Conservation (phyloP, 1,140 invertebrate species). For the Helicoverpa armigera region DNA sequence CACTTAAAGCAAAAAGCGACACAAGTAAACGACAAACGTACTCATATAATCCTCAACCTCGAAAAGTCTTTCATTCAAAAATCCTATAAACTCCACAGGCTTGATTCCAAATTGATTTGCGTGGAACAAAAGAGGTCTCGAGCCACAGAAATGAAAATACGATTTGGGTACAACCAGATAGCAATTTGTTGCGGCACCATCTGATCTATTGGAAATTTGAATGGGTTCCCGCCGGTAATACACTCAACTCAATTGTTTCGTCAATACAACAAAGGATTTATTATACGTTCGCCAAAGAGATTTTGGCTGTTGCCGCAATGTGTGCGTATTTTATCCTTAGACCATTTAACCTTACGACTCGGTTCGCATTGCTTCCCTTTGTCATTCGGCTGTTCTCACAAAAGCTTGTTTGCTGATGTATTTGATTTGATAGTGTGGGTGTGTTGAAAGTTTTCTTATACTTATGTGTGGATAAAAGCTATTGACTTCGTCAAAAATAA, state of each 20-base stretch:
- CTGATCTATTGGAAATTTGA: constrained; percentile 55
- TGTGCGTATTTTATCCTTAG: not conserved
- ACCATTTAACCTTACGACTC: too few relatives aligned
- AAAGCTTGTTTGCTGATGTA: too few relatives aligned
- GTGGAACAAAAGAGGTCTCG: constrained; percentile 51
- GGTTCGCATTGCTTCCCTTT: too few relatives aligned
- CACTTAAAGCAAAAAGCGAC: not conserved
- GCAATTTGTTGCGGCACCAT: constrained; percentile 54
- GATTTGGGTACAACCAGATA: constrained; percentile 53
- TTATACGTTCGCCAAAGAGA: constrained; percentile 18
- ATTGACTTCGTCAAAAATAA: too few relatives aligned
- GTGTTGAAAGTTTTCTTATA: too few relatives aligned
- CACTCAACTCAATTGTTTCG: constrained; percentile 49
- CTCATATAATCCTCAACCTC: not conserved
- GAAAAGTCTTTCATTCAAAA: constrained; percentile 37
- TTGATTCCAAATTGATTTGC: constrained; percentile 51
- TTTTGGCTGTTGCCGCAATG: constrained; percentile 17
- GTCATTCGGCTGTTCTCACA: too few relatives aligned
- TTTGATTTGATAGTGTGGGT: too few relatives aligned
- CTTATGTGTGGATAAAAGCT: too few relatives aligned
- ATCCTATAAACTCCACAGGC: constrained; percentile 48
- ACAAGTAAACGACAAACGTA: constrained; percentile 5
- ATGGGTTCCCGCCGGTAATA: constrained; percentile 51
- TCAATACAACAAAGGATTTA: constrained; percentile 39
- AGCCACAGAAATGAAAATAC: constrained; percentile 55